Base-by-base conservation (phyloP, 1,140 invertebrate genomes). In the Pentalonia nigronervosa region DNA sequence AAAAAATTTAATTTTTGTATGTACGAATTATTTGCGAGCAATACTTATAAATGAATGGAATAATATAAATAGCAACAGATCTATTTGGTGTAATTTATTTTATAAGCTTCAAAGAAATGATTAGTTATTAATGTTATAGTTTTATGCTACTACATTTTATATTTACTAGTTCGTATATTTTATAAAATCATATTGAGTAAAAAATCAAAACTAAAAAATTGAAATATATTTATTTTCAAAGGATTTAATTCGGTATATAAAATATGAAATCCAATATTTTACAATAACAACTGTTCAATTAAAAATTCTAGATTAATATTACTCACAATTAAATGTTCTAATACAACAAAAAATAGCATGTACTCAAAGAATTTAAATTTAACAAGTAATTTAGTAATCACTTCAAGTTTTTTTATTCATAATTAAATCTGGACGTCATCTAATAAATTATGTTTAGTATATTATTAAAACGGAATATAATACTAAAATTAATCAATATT, bases 401-500 rank as follows among this genome's bases (percentile, higher is more conserved):
- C n/a, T 11, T n/a, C 0, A 9, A 11, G 0, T 84, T 84, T 83
- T 41, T 76, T 41, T 84, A 45, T 23, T 84, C 7, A 41, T 45
- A 9, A 84, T 7, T 84, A 84, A 25, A 41, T 25, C 23, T 84
- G 81, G 21, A 84, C 23, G 34, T 81, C 14, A 45, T 41, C 36
- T 87, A 87, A 87, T 48, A 87, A 48, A 87, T 48, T 36, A 56
- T 36, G 34, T 89, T 56, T 23, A 89, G 53, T 34, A 30, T 30
- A 60, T 56, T 90, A 23, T 89, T n/a, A n/a, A n/a, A 53, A 34
- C 20, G 8, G 7, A 53, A 14, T 89, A 45, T 1, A 53, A 21
- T 7, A 53, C 8, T 89, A 50, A 89, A 89, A 53, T 53, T 53
- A 53, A 89, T 89, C 47, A 89, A 89, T 89, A 30, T 88, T 88